These are phyloP conservation scores for Agrochola lychnidis DNA, from an alignment of 2,888 invertebrate species.

Conservation along the genomic window DNA sequence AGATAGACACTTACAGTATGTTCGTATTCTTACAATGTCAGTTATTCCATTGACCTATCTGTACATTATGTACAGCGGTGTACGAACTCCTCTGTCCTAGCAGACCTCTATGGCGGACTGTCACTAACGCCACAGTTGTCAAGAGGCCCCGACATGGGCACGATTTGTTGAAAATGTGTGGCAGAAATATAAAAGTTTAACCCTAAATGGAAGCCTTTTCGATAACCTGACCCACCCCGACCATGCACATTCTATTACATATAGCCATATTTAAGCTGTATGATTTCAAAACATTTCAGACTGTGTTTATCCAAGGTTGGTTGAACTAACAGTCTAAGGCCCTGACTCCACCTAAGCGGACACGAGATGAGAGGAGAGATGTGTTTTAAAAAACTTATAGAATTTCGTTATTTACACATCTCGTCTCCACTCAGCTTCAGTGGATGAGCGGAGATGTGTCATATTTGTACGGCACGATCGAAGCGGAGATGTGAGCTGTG, in stretches of 20 bases:
- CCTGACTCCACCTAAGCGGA: too few relatives aligned
- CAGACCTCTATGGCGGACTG: background rate
- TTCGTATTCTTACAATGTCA: background rate
- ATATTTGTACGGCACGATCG: too few relatives aligned
- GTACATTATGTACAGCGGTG: background rate
- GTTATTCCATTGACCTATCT: too few relatives aligned
- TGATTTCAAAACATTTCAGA: constrained; percentile 1
- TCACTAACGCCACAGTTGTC: background rate
- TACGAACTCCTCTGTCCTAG: too few relatives aligned
- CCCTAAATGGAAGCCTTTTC: background rate
- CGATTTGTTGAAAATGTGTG: background rate
- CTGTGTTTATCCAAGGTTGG: constrained; percentile 32
- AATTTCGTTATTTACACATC: too few relatives aligned
- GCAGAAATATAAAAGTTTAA: background rate
- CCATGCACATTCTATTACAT: background rate
- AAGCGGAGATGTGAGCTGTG: too few relatives aligned
- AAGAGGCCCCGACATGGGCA: background rate
- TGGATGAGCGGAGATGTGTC: too few relatives aligned
- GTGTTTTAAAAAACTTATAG: too few relatives aligned
- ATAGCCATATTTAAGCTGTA: background rate
- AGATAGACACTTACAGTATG: background rate
- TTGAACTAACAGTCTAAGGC: constrained; percentile 5
- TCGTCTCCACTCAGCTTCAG: too few relatives aligned
- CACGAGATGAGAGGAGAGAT: too few relatives aligned
- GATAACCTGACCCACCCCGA: background rate